These are phyloP conservation scores for Hyla sarda DNA, from an alignment of 2,113 vertebrate genomes.

Conservation along the genomic window DNA sequence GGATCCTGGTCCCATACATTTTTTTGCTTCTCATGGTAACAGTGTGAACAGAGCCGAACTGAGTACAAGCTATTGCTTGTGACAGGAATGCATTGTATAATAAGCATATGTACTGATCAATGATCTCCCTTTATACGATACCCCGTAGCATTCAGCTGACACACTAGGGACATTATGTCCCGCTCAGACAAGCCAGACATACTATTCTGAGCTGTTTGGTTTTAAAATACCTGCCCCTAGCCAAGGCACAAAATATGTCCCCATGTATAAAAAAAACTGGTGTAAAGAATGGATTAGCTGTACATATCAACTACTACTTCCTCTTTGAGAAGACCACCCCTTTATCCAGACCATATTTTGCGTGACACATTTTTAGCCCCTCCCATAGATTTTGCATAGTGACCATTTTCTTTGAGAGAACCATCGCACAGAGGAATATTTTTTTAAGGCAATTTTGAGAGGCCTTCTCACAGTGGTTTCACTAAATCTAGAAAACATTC, in stretches of 20 bases:
- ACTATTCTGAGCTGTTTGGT: conserved; percentile 65
- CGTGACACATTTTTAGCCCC: too few species aligned
- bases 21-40: neutral
- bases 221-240: neutral
- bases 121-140: neutral
- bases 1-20: neutral
- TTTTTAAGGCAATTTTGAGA: too few species aligned
- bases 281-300: neutral
- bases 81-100: neutral
- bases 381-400: too few species aligned
- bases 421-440: too few species aligned
- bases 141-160: conserved; percentile 25
- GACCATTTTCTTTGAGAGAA: too few species aligned
- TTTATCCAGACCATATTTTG: too few species aligned
- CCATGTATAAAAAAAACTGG: neutral
- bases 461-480: too few species aligned
- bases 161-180: conserved; percentile 67
- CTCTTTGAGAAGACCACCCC: too few species aligned
- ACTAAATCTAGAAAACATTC: too few species aligned
- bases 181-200: neutral
- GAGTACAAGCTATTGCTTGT: neutral
- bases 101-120: conserved; percentile 59
- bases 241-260: neutral
- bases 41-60: neutral
- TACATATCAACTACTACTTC: too few species aligned